Evolutionary conservation across 2,113 vertebrate genomes (phyloP).

Genomic region (Peromyscus leucopus): DNA sequence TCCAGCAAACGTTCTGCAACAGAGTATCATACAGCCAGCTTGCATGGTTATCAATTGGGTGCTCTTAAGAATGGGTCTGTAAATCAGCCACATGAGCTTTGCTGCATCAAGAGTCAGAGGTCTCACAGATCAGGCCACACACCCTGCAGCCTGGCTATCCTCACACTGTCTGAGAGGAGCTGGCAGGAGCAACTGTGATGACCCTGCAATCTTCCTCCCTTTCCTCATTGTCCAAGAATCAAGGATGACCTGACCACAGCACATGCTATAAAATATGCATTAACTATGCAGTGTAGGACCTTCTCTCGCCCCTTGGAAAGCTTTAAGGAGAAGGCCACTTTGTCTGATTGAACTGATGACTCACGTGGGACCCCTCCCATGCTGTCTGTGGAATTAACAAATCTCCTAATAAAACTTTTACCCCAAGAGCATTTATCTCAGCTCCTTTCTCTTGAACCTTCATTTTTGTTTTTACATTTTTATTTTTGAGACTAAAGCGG

Average conservation of each 20-base stretch:
- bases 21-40: not conserved
- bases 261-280: not conserved
- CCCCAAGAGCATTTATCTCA: not conserved
- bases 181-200: not conserved
- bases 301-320: not conserved
- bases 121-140: not conserved
- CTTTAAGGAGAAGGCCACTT: not conserved
- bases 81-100: not conserved
- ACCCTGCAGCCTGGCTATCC: not conserved
- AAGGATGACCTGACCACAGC: not conserved
- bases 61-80: not conserved
- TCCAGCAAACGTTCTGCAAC: not conserved
- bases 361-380: not conserved
- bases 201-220: not conserved
- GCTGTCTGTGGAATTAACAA: not conserved
- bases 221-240: not conserved
- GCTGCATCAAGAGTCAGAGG: not conserved
- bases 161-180: not conserved
- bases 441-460: not conserved
- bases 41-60: not conserved
- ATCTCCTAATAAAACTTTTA: not conserved
- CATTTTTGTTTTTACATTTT: not conserved
- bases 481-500: not conserved
- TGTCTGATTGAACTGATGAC: not conserved
- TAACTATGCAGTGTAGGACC: not conserved